Base-by-base conservation (phyloP, 2,113 vertebrate species). In the Seriola aureovittata region DNA sequence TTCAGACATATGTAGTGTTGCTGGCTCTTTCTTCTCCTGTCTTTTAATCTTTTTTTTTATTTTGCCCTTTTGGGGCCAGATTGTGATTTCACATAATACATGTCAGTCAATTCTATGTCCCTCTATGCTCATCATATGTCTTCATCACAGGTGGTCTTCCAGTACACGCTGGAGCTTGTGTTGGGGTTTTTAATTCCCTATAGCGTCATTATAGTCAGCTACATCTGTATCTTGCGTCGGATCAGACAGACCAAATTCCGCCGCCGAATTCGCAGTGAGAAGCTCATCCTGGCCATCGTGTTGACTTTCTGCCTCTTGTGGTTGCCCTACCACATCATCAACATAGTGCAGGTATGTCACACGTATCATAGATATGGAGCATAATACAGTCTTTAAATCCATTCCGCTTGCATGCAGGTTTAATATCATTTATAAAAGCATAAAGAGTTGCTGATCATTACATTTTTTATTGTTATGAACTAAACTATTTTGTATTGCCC, bases 241-340 rank as follows among this genome's bases (percentile, higher is more conserved):
- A 94, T 97, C 65, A 92, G 93, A 52, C 91, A 93, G 14, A 95
- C 94, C 17, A 95, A 86, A 68, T 96, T 97, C 77, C 88, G 82
- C 3, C 88, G 95, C 0, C 89, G 94, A 42, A 82, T 95, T 11
- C 93, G 96, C 7, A 96, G 95, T 0, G 96, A 96, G 76, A 96
- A 96, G 10, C 94, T 98, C 38, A 97, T 97, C 77, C 87, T 96
- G 59, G 93, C 95, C 87, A 97, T 98, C 5, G 95, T 98, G 72
- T 63, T 96, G 73, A 95, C 95, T 54, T 98, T 98, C 64, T 96
- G 95, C 40, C 25, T 96, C 70, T 94, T 97, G 62, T 98, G 97
- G 97, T 69, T 96, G n/a, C 97, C 97, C 1, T 97, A 98, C 91
- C 97, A 98, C 55, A 0, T 93, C 0, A 84, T 97, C 88, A 97